A percentile compares a stretch with the other conserved stretches of the same genome.
Conservation (phyloP, 2,888 invertebrate species). For the Meiosimyza platycephala region DNA sequence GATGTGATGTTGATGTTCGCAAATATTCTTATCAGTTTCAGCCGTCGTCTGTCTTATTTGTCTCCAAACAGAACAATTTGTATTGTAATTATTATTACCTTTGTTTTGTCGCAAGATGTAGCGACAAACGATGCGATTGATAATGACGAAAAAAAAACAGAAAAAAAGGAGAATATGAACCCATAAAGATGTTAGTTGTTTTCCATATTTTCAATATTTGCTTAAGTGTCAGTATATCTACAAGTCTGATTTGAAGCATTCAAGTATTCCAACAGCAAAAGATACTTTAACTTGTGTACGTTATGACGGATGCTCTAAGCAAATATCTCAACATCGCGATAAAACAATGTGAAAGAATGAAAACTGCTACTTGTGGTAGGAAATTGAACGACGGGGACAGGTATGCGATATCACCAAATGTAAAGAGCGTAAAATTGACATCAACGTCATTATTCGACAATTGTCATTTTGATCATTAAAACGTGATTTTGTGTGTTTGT, state of each 20-base stretch:
- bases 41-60: neutral
- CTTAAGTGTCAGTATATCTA: constrained; percentile 1
- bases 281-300: constrained; percentile 7
- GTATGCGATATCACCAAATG: neutral
- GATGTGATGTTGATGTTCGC: constrained; percentile 51
- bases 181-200: constrained; percentile 1
- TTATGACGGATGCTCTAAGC: constrained; percentile 10
- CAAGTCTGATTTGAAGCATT: constrained; percentile 4
- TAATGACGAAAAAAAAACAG: neutral
- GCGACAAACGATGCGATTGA: constrained; percentile 25
- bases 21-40: constrained; percentile 55
- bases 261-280: constrained; percentile 23
- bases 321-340: constrained; percentile 11
- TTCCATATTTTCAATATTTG: constrained; percentile 15
- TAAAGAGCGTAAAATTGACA: constrained; percentile 15
- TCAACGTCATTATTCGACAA: constrained; percentile 14
- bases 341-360: neutral
- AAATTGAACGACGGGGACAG: neutral
- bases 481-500: constrained; percentile 17
- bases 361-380: neutral
- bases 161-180: neutral
- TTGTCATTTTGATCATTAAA: constrained; percentile 18
- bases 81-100: constrained; percentile 11
- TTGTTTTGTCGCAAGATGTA: constrained; percentile 12
- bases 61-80: constrained; percentile 7